Conservation (phyloP, 2,888 invertebrate species). For the Lepidochrysops patricia region DNA sequence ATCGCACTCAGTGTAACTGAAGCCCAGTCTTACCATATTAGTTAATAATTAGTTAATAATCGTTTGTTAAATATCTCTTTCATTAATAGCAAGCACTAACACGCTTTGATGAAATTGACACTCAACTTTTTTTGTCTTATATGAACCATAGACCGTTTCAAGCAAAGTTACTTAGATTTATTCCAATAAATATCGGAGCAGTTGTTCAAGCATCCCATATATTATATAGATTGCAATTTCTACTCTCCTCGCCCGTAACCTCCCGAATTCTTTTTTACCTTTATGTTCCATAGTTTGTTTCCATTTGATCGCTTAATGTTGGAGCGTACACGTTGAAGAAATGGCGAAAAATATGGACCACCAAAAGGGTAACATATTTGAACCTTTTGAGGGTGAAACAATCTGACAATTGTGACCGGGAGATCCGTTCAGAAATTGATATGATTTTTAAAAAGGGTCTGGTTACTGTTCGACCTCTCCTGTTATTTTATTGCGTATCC, state of each 20-base stretch:
- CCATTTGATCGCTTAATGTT: constrained; percentile 6
- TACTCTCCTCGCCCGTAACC: background rate
- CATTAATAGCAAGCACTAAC: too few relatives aligned
- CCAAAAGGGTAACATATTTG: constrained; percentile 15
- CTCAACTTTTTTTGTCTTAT: too few relatives aligned
- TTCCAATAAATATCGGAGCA: background rate
- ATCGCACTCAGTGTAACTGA: constrained; percentile 28
- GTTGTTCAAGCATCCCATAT: background rate
- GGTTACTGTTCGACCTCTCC: background rate
- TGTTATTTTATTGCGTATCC: too few relatives aligned
- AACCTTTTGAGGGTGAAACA: constrained; percentile 11
- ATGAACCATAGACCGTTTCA: too few relatives aligned
- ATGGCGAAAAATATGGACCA: constrained; percentile 12
- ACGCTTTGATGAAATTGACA: too few relatives aligned
- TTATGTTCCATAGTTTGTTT: constrained; percentile 8
- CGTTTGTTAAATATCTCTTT: too few relatives aligned
- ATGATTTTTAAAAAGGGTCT: background rate
- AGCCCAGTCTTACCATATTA: constrained; percentile 27
- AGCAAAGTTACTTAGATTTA: too few relatives aligned
- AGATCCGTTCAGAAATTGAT: constrained; percentile 10
- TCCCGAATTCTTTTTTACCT: background rate
- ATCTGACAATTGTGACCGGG: constrained; percentile 5
- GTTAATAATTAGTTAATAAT: constrained; percentile 2
- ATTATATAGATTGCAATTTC: background rate
- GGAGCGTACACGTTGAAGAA: constrained; percentile 9